Base-by-base conservation (phyloP, 2,113 vertebrate species). In the Melospiza melodia region DNA sequence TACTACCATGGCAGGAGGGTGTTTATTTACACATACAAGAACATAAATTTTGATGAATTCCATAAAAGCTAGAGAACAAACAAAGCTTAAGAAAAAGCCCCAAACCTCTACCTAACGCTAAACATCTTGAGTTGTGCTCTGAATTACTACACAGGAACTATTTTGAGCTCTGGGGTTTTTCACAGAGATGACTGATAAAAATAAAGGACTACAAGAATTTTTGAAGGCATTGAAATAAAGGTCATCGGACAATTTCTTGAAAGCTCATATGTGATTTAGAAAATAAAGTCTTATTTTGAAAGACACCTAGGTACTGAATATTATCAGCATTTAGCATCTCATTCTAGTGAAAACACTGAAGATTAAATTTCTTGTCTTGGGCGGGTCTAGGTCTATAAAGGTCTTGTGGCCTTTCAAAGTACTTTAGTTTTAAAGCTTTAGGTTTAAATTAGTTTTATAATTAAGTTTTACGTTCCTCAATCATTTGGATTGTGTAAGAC, bases 41-140 rank as follows among this genome's bases (percentile, higher is more conserved):
- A 93, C 72, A 94, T 92, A 93, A 94, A 95, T 95, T 94, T 67
- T 80, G 33, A 88, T 83, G 74, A 94, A 93, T 94, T 92, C 61
- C 61, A 57, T 84, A 93, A 90, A 94, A 88, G 31, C 76, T 63
- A 52, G 31, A 90, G 72, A 86, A 75, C 41, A 91, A 95, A 91
- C 33, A 94, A 90, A 88, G 65, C 52, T 84, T 84, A 65, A 88
- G 84, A 73, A 90, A 90, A 91, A 84, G 6, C 0, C 3, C 2
- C n/a, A 33, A 84, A 69, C 39, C 48, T 78, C 66, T 62, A 77
- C 28, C 71, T 89, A 76, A 62, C 0, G 0, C 46, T 77, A 46
- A 94, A 88, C 31, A 48, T 74, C 62, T 87, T 83, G 37, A 71
- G 23, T 65, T 84, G 27, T 61, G 11, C 58, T 83, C 39, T 71